Conservation (phyloP, 2,797 vertebrate genomes). For the Acrossocheilus wenchowensis region DNA sequence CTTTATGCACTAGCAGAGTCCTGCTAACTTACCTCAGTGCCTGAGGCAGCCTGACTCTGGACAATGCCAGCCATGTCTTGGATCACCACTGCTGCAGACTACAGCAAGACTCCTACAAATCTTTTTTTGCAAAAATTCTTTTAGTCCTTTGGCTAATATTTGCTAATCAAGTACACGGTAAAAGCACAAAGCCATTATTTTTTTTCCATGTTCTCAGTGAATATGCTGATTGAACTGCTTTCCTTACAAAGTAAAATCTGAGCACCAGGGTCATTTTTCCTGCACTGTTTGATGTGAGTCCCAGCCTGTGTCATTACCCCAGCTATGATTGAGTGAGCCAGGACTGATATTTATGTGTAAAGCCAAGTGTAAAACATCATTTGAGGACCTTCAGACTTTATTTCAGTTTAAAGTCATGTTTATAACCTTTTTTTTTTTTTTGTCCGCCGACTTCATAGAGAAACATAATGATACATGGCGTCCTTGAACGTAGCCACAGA, state of each 20-base stretch:
- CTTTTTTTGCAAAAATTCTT: neutral
- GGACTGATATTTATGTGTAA: conserved; percentile 49
- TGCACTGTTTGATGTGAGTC: conserved; percentile 34
- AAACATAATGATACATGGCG: conserved; percentile 56
- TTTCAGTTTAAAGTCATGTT: conserved; percentile 58
- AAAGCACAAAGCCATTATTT: conserved; percentile 10
- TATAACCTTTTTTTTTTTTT: conserved; percentile 51
- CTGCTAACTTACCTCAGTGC: neutral
- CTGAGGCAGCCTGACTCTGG: neutral
- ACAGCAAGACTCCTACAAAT: neutral
- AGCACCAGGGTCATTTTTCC: conserved; percentile 27
- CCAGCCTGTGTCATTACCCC: conserved; percentile 28
- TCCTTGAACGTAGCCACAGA: conserved; percentile 55
- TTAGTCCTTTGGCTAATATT: conserved; percentile 8
- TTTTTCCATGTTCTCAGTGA: neutral
- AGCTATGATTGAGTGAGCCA: conserved; percentile 35
- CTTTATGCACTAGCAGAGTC: neutral
- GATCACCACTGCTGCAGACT: neutral
- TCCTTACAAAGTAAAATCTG: neutral
- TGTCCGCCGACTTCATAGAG: conserved; percentile 29
- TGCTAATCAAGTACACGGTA: neutral
- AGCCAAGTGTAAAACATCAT: conserved; percentile 49
- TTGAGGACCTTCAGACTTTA: conserved; percentile 55
- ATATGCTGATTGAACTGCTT: neutral
- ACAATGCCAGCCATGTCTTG: neutral